Base-by-base conservation (phyloP, 2,888 invertebrate genomes). In the Allacma fusca region DNA sequence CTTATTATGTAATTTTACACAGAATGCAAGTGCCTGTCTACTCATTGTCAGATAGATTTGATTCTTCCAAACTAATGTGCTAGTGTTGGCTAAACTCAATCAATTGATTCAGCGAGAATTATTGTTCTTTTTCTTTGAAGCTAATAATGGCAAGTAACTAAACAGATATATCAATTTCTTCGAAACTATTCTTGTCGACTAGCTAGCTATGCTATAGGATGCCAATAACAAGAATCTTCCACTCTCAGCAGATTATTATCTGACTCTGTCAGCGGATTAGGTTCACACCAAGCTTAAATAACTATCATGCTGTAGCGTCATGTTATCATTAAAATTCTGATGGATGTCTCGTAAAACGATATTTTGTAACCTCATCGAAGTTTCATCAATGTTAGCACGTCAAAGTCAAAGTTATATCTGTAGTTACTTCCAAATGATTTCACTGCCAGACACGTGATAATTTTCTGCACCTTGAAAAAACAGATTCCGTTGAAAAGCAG, bases 51-150 rank as follows among this genome's bases (percentile, higher is more conserved):
- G 50, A 19, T 16, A n/a, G 1, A 50, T n/a, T 9, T 50, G 50
- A 5, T 19, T 16, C 16, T n/a, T 9, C 50, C 16, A 2, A n/a
- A 50, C n/a, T n/a, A 50, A 5, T 16, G 2, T 50, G 50, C 4
- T 21, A 62, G 26, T 62, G 13, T 62, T 62, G 24, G 62, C 62
- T 26, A 9, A 34, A 62, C 26, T 26, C 23, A 24, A 62, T 62
- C 62, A 62, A 34, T 62, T 62, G 21, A 62, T 62, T 23, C 24
- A 23, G 26, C 62, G 2, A 62, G 16, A 12, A 50, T 13, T 26
- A 62, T 62, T 62, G 62, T 62, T 62, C 62, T 62, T n/a, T 12
- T 62, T 62, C 62, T 62, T 24, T 24, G 62, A 62, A 62, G 16
- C n/a, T 16, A 26, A 62, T 50, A 12, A 62, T 62, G n/a, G n/a